Conservation (phyloP, 2,113 vertebrate genomes). For the Tetraodon nigroviridis region DNA sequence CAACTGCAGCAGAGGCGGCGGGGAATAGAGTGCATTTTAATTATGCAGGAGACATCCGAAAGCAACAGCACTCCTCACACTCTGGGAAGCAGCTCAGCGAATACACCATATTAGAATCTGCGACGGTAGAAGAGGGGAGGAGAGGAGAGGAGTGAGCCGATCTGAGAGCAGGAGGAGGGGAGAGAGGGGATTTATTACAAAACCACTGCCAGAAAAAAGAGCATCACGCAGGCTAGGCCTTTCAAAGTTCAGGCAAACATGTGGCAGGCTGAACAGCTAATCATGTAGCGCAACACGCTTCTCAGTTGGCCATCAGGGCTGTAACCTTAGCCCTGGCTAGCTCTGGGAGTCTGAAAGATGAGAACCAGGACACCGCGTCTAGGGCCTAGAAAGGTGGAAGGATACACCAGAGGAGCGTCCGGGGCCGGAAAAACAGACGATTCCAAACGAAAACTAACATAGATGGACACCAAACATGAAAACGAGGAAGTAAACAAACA, state of each 20-base stretch:
- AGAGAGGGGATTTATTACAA: slow-evolving; percentile 50
- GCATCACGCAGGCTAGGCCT: too few relatives aligned
- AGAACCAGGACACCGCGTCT: neutral
- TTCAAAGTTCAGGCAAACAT: neutral
- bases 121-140: slow-evolving; percentile 21
- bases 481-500: slow-evolving; percentile 21
- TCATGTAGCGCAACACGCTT: too few relatives aligned
- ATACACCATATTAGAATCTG: slow-evolving; percentile 66
- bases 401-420: slow-evolving; percentile 20
- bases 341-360: neutral
- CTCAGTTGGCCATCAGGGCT: too few relatives aligned
- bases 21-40: slow-evolving; percentile 76
- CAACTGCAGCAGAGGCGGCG: slow-evolving; percentile 56
- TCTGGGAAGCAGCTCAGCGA: slow-evolving; percentile 66
- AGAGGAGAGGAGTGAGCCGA: slow-evolving; percentile 40
- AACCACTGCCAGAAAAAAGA: slow-evolving; percentile 16
- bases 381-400: slow-evolving; percentile 6
- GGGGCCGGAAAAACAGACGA: neutral
- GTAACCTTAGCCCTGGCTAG: too few relatives aligned
- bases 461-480: neutral
- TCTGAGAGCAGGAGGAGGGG: slow-evolving; percentile 37
- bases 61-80: slow-evolving; percentile 75
- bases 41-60: slow-evolving; percentile 78
- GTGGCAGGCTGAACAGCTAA: slow-evolving; percentile 1
- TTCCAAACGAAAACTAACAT: slow-evolving; percentile 4